Conservation (phyloP, 2,113 vertebrate genomes). For the Austrofundulus limnaeus region DNA sequence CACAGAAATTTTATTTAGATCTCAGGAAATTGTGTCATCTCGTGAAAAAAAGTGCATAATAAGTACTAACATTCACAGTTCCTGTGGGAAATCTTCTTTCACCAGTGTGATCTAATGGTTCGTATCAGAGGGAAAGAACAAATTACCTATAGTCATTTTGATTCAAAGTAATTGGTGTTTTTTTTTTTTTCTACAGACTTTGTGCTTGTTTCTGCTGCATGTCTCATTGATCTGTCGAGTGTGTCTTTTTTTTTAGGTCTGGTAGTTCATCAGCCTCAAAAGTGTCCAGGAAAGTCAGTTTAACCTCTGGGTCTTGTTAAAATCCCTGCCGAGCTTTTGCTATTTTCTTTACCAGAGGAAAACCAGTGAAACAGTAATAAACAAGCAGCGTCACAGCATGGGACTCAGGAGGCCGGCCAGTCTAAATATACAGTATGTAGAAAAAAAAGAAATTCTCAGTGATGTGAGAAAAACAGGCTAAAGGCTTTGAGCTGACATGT, state of each 20-base stretch:
- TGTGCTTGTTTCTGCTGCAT: neutral
- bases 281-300: constrained; percentile 1
- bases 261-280: neutral
- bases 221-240: neutral
- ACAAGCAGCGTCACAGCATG: neutral
- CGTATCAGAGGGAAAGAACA: neutral
- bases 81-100: neutral
- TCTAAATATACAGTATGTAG: neutral
- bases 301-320: constrained; percentile 5
- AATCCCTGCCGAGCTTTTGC: neutral
- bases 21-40: neutral
- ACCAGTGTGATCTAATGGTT: neutral
- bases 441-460: neutral
- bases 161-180: neutral
- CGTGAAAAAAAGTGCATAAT: neutral
- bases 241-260: neutral
- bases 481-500: neutral
- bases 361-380: neutral
- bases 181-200: neutral
- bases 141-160: neutral
- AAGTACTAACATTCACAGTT: neutral
- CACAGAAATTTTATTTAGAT: neutral
- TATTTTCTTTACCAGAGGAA: neutral
- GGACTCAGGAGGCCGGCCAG: neutral
- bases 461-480: neutral